phyloP scores from a whole-genome alignment of 1,140 invertebrate genomes.

The Cyrtorhinus lividipennis region DNA sequence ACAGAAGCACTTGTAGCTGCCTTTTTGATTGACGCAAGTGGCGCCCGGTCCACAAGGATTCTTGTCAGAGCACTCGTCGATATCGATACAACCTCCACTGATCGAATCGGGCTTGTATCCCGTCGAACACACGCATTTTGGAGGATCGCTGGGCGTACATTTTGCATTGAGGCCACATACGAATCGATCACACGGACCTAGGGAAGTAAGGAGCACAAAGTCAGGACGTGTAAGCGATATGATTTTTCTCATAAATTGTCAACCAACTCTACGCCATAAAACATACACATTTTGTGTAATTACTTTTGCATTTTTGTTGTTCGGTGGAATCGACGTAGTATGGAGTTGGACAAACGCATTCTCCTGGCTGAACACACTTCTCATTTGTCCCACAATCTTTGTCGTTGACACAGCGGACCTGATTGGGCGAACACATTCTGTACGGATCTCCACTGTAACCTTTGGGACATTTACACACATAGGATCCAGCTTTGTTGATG shows the following conservation, averaged over 20 bases:
- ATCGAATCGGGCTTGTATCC: constrained; percentile 73
- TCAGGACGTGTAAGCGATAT: too few relatives aligned
- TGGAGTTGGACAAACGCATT: constrained; percentile 76
- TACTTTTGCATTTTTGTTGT: constrained; percentile 70
- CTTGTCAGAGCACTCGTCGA: constrained; percentile 59
- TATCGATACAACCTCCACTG: constrained; percentile 57
- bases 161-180: constrained; percentile 84
- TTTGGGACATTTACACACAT: constrained; percentile 63
- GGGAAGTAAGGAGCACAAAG: constrained; percentile 10
- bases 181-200: constrained; percentile 64
- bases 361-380: constrained; percentile 76
- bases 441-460: constrained; percentile 49
- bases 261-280: too few relatives aligned
- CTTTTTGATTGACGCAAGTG: constrained; percentile 72
- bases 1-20: constrained; percentile 70
- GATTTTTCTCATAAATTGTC: too few relatives aligned
- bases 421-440: constrained; percentile 57
- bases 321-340: constrained; percentile 67
- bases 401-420: constrained; percentile 63
- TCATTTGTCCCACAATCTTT: constrained; percentile 72
- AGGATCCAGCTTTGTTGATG: constrained; percentile 61
- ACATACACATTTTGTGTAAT: too few relatives aligned
- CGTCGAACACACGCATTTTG: constrained; percentile 68
- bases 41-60: constrained; percentile 65
- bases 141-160: constrained; percentile 77